phyloP scores from a whole-genome alignment of 2,888 invertebrate genomes.

The Ecdyonurus torrentis region DNA sequence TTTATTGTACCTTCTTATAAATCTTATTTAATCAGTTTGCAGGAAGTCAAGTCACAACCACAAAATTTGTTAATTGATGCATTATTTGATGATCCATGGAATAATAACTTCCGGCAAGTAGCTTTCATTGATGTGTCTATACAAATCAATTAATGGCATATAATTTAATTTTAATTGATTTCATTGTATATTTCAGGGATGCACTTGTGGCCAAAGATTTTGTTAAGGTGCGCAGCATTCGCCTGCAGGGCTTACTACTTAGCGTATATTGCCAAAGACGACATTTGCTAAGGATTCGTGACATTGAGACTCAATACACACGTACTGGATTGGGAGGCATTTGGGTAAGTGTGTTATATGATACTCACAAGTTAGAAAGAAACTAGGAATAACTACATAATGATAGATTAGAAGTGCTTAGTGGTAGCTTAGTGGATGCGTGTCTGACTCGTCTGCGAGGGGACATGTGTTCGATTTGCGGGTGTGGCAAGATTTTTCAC shows the following conservation, averaged over 20 bases:
- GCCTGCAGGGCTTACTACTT: slow-evolving; percentile 69
- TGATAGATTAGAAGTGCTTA: too few relatives aligned
- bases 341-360: slow-evolving; percentile 58
- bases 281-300: slow-evolving; percentile 63
- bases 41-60: slow-evolving; percentile 80
- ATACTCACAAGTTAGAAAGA: background rate
- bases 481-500: too few relatives aligned
- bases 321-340: slow-evolving; percentile 81
- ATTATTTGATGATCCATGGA: slow-evolving; percentile 75
- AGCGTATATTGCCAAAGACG: slow-evolving; percentile 60
- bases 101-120: slow-evolving; percentile 38
- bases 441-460: too few relatives aligned
- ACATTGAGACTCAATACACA: slow-evolving; percentile 74
- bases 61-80: slow-evolving; percentile 68
- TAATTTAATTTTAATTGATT: background rate
- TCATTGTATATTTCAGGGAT: slow-evolving; percentile 31
- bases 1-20: background rate
- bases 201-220: slow-evolving; percentile 49
- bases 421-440: too few relatives aligned
- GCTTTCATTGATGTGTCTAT: slow-evolving; percentile 6
- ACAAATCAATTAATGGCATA: background rate
- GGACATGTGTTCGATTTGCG: too few relatives aligned
- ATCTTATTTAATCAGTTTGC: slow-evolving; percentile 36
- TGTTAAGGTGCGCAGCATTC: slow-evolving; percentile 60
- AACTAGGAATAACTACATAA: too few relatives aligned